These are phyloP conservation scores for Panzeria rudis DNA, from an alignment of 2,888 invertebrate genomes.

Conservation along the genomic window DNA sequence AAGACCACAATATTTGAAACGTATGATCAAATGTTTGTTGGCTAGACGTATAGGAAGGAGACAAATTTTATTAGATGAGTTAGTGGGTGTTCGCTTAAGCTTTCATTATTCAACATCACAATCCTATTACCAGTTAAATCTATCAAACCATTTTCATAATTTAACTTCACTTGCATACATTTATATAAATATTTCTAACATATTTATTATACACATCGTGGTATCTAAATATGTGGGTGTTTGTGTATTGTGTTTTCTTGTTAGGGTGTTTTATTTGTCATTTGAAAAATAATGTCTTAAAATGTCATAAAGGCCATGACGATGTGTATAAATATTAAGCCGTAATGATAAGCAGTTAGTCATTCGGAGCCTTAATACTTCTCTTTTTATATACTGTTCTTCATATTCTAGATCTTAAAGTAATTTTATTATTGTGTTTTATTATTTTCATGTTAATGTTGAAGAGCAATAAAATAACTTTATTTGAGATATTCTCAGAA, in stretches of 20 bases:
- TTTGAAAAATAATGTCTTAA: constrained; percentile 49
- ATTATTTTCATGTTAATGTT: not conserved
- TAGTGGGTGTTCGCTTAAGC: constrained; percentile 22
- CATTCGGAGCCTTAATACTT: constrained; percentile 1
- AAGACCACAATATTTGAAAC: not conserved
- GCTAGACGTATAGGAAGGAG: not conserved
- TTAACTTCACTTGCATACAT: constrained; percentile 33
- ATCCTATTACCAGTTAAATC: constrained; percentile 67
- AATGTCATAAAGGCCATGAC: constrained; percentile 56
- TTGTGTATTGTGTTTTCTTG: not conserved
- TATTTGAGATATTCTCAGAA: not conserved
- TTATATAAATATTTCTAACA: not conserved
- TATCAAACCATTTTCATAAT: constrained; percentile 59
- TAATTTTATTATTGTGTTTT: not conserved
- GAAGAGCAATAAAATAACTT: no score
- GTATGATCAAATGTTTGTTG: not conserved
- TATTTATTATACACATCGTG: not conserved
- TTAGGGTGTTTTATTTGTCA: not conserved
- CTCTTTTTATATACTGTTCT: not conserved
- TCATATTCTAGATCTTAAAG: not conserved
- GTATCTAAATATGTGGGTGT: not conserved
- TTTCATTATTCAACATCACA: constrained; percentile 61
- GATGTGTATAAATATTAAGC: constrained; percentile 58
- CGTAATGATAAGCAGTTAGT: constrained; percentile 53
- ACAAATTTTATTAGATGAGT: constrained; percentile 3